Evolutionary conservation across 1,140 invertebrate genomes (phyloP), one percentile per base, ranked within the genome.

Genomic region (Panulirus ornatus): DNA sequence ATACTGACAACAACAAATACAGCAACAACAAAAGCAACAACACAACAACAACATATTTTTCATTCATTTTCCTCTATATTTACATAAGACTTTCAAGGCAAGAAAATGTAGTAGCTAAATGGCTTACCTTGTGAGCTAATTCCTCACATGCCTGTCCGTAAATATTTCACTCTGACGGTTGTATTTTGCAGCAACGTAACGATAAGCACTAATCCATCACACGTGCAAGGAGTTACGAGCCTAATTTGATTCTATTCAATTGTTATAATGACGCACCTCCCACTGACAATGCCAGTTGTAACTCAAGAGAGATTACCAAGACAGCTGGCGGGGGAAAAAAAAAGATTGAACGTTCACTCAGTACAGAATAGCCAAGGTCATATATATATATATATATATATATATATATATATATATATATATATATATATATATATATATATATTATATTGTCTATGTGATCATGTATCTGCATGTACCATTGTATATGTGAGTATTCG

Each of bases 201-300:
- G 34, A 22, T 36, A 44, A 66, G 30, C 79, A 36, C 27, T 83
- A 58, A 58, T 82, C 58, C 79, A 63, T 83, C 79, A n/a, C 14
- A 14, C 47, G 16, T 38, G n/a, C 11, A 22, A 54, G 58, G 38
- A 84, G 51, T 84, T 84, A 84, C 36, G 81, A 84, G 81, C 16
- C 58, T 70, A 70, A 70, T 84, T 70, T 84, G 36, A 84, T 42
- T 84, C 54, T 34, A 40, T 84, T 84, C 81, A 63, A 84, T 84
- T 84, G 81, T 84, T 84, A 84, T 84, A 84, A 84, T 84, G 81
- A 84, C 81, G 81, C 8, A 58, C 54, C 16, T 84, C 81, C 81
- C 44, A 84, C 54, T 30, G 36, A 84, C 42, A 84, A 84, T 30
- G 81, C 30, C 81, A 22, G 30, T 84, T 58, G 81, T 84, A 84